Evolutionary conservation across 2,888 invertebrate genomes (phyloP).

Genomic region (Clunio marinus): DNA sequence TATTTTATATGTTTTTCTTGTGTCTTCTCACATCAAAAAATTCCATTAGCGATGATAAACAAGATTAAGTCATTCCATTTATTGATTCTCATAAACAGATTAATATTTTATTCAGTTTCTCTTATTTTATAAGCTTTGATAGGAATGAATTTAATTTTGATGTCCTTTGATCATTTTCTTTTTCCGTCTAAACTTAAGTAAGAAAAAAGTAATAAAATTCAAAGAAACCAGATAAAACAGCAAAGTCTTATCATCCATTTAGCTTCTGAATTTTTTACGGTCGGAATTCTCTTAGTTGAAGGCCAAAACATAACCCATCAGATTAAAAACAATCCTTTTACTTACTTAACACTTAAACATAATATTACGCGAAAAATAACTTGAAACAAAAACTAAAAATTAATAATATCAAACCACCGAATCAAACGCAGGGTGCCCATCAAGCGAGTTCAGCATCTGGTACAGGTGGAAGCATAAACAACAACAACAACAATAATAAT

Average conservation of each 20-base stretch:
- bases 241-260: too few relatives aligned
- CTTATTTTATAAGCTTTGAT: too few relatives aligned
- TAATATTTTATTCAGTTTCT: not conserved
- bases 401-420: not conserved
- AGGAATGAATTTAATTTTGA: too few relatives aligned
- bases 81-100: conserved; percentile 15
- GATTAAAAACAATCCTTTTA: not conserved
- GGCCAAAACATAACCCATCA: not conserved
- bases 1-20: too few relatives aligned
- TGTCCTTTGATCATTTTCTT: too few relatives aligned
- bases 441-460: conserved; percentile 45
- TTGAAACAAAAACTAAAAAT: conserved; percentile 4
- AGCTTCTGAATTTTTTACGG: too few relatives aligned
- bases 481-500: conserved; percentile 47
- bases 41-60: too few relatives aligned
- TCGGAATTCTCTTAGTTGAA: too few relatives aligned
- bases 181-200: too few relatives aligned
- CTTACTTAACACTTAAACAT: conserved; percentile 3
- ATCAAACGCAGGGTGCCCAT: conserved; percentile 45
- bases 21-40: too few relatives aligned
- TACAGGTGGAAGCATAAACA: conserved; percentile 46
- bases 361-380: not conserved
- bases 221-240: too few relatives aligned
- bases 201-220: too few relatives aligned
- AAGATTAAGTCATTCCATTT: conserved; percentile 33